Base-by-base conservation (phyloP, 2,113 vertebrate species). In the Hystrix brachyura region DNA sequence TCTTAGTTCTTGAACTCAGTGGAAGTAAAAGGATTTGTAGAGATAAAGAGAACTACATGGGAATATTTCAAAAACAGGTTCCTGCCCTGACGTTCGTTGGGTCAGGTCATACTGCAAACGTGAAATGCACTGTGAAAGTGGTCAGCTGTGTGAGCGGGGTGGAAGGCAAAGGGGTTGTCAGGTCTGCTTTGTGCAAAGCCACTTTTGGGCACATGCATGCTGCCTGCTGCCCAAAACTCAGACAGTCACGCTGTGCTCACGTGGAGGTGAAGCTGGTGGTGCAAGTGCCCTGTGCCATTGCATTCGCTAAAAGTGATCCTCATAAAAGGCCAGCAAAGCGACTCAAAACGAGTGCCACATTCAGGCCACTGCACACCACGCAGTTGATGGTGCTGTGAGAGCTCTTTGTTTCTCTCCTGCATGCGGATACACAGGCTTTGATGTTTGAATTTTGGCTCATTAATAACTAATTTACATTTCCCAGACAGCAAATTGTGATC, bases 381-480 rank as follows among this genome's bases (percentile, higher is more conserved):
- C 91, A 93, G 64, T 82, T 79, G 55, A 92, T 69, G 86, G 90
- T 38, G 27, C 60, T 95, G 29, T 81, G 96, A 96, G 94, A 97
- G 91, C 94, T 97, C 98, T 98, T 98, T 98, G 81, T 98, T 93
- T 98, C 90, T 98, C 94, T 93, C 94, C 46, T 96, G 95, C 78
- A 1, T 97, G 96, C 84, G 95, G 96, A 96, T 94, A 87, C 86
- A 89, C 80, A 23, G 96, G 80, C 97, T 98, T 98, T 98, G 97
- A 98, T 98, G 98, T 97, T 98, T 98, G 97, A 55, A 96, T 94
- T 98, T 98, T 98, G 94, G 96, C 96, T 98, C 96, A 97, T 98
- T 98, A 98, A 98, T 98, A 98, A 97, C 98, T 98, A 97, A 99
- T 99, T 98, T 99, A 98, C 98, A 98, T 98, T 98, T 98, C 97